These are phyloP conservation scores for Macrostomum lignano DNA, from an alignment of 1,140 invertebrate genomes.

Conservation along the genomic window DNA sequence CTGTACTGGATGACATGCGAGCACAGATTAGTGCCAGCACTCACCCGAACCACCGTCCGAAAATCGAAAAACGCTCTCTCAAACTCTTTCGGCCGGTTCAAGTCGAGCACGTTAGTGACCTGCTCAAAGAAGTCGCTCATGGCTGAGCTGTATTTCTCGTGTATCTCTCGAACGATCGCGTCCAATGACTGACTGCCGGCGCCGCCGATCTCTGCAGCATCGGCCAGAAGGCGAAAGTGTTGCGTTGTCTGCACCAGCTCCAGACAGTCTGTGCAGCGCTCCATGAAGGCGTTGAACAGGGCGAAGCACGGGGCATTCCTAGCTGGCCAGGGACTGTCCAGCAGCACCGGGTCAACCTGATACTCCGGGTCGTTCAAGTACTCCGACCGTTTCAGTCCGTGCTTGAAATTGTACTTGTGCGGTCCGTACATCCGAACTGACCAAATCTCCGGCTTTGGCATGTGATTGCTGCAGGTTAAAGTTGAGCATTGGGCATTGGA, in stretches of 20 bases:
- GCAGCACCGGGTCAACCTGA: conserved; percentile 18
- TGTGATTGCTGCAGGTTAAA: conserved; percentile 2
- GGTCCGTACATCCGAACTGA: conserved; percentile 21
- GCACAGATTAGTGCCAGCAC: neutral
- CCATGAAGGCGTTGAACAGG: conserved; percentile 25
- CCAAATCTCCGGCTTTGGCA: conserved; percentile 7
- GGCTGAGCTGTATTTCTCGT: conserved; percentile 15
- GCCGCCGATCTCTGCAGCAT: conserved; percentile 22
- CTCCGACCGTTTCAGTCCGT: conserved; percentile 11
- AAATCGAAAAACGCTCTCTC: conserved; percentile 24
- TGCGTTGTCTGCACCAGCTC: conserved; percentile 24
- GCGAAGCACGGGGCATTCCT: conserved; percentile 24
- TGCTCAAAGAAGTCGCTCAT: conserved; percentile 20
- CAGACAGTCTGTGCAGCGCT: conserved; percentile 27
- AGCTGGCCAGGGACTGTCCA: conserved; percentile 23
- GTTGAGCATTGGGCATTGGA: no score
- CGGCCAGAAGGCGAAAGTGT: conserved; percentile 22
- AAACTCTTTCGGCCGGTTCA: conserved; percentile 21
- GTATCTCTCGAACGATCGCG: conserved; percentile 23
- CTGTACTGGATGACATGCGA: no score
- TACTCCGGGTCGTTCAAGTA: conserved; percentile 11
- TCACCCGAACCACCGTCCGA: conserved; percentile 23
- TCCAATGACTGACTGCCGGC: conserved; percentile 21
- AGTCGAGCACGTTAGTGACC: conserved; percentile 20
- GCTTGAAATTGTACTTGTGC: conserved; percentile 16